Evolutionary conservation across 92 coral and sea anemone species (phyloP), one percentile per base, ranked within the genome.

Genomic region (Zoanthus gigantus): DNA sequence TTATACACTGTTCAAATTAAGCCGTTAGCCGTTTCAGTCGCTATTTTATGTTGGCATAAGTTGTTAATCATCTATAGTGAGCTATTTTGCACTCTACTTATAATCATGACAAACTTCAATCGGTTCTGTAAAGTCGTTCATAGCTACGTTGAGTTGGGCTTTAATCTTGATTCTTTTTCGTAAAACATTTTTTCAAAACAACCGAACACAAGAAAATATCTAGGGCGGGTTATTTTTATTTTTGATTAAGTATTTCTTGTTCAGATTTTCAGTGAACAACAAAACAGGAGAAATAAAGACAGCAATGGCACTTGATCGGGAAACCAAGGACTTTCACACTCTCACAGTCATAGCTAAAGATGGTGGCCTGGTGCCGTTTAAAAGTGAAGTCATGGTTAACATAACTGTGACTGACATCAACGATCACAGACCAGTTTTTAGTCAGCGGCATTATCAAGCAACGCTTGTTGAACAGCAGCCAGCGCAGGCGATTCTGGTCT

Each of bases 351-450:
- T 91, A 14, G 94, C 96, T 13, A 72, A 84, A 81, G 99, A 96
- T 84, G 58, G 78, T 63, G 96, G 95, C 3, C 29, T 73, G 28
- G 91, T 94, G 32, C 14, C 72, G 47, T 91, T 78, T 16, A 80
- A 92, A 57, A 76, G 90, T 71, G 96, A 91, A 82, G 97, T 95
- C 73, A 83, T 87, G 1, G 96, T 95, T 4, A 56, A 86, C 31
- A 86, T 96, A 23, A 93, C 95, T 60, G 99, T 96, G 45, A 92
- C 98, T 72, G 99, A 96, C 77, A 77, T 96, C 83, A 96, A 96
- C 77, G 99, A 96, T 82, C 96, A 96, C 91, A 86, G 92, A 80
- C 99, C 99, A 34, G 86, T 28, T 31, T 96, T 96, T 80, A 77
- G 93, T 90, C 95, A 95, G 89, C 92, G 94, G 89, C 93, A 92